Evolutionary conservation across 2,113 vertebrate species (phyloP), one percentile per base, ranked within the genome.

Genomic region (Cichladusa arquata): DNA sequence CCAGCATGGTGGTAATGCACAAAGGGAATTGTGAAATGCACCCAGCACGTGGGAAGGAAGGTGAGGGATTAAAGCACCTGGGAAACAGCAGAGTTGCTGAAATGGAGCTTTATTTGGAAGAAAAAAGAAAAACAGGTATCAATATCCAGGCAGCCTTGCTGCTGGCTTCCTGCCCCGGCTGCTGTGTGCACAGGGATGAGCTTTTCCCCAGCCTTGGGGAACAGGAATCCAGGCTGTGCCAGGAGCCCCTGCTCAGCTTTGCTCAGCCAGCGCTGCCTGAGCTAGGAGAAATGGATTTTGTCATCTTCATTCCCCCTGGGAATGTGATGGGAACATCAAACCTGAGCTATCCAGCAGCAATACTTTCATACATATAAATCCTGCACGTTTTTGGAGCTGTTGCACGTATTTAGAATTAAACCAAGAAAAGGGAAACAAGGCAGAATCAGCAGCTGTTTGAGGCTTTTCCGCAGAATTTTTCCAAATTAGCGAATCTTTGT

Each of bases 311-410:
- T 6, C 34, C 9, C 28, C 47, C 57, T 9, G 33, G 25, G 38
- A 16, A 1, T 0, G 60, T 5, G 40, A 9, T 6, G 7, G 16
- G 40, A 60, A 14, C 31, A 19, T 9, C 34, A 15, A 47, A 31
- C 28, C 51, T 3, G 34, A 57, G 60, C 74, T 56, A 0, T 3
- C 47, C 67, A 23, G 50, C 61, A 61, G 31, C 47, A 51, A 28
- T 51, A 51, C 25, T 51, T 51, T 28, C 28, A 51, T 16, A 9
- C 47, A 25, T 51, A 51, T 51, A 51, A 51, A 28, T 51, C 50
- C 50, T 51, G 53, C 1, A 1, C 4, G 0, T 15, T 72, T 17
- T 57, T 56, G 31, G 36, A 61, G 42, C 33, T 51, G 2, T 9
- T 54, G 34, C 48, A 29, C 40, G 17, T 36, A 18, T 40, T 70